These are phyloP conservation scores for Trichonephila clavata DNA, from an alignment of 1,140 invertebrate genomes.

Conservation along the genomic window DNA sequence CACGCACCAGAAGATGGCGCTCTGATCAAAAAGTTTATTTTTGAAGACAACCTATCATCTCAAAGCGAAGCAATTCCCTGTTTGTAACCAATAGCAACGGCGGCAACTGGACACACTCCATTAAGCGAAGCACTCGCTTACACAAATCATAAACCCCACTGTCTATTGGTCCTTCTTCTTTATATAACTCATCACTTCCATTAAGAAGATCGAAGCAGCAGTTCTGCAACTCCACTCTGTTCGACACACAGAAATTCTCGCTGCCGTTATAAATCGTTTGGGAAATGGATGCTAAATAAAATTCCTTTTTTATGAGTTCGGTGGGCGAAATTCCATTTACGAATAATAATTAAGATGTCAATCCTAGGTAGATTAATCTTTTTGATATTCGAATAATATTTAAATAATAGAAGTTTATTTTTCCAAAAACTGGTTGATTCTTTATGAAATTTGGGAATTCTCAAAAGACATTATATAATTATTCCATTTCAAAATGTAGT, in stretches of 20 bases:
- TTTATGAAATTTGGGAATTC: no score
- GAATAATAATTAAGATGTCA: slow-evolving; percentile 48
- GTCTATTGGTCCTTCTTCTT: slow-evolving; percentile 63
- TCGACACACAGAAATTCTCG: background rate
- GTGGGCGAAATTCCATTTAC: background rate
- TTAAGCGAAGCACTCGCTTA: slow-evolving; percentile 58
- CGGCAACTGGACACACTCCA: slow-evolving; percentile 72
- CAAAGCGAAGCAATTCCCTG: slow-evolving; percentile 35
- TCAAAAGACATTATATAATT: no score
- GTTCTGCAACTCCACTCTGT: slow-evolving; percentile 47
- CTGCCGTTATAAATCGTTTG: slow-evolving; percentile 51
- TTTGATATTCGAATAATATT: slow-evolving; percentile 47
- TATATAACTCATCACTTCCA: slow-evolving; percentile 69
- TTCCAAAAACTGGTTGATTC: background rate
- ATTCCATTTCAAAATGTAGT: no score
- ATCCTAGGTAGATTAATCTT: background rate
- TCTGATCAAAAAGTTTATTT: slow-evolving; percentile 10
- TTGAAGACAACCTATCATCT: slow-evolving; percentile 22
- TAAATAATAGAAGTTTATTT: background rate
- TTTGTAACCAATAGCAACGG: slow-evolving; percentile 61
- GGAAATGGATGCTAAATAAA: slow-evolving; percentile 60
- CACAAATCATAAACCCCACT: slow-evolving; percentile 67
- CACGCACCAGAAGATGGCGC: slow-evolving; percentile 41
- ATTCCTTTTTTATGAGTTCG: background rate
- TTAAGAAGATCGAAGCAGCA: slow-evolving; percentile 61